Evolutionary conservation across 2,888 invertebrate genomes (phyloP), one percentile per base, ranked within the genome.

Genomic region (Physocephala rufipes): DNA sequence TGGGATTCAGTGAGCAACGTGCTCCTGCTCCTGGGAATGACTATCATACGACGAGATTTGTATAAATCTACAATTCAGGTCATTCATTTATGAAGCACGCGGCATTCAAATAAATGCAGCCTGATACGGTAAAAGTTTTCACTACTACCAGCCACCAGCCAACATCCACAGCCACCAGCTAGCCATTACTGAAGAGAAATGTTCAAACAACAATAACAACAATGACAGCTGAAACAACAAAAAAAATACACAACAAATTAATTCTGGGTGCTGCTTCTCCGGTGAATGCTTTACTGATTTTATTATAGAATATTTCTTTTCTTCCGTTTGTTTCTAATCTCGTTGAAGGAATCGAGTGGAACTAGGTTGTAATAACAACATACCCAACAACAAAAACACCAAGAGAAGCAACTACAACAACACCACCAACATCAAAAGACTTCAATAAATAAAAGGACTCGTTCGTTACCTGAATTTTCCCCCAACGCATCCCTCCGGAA

Each of bases 61-160:
- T 21, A 63, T 63, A 63, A 63, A 63, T 63, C 63, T 45, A 26
- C 24, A 45, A 63, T 63, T 45, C 63, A 47, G 63, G 63, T 63
- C 63, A 63, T 24, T 45, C 63, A 12, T 47, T 63, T 47, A 9
- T 47, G 47, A 12, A 13, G 63, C 63, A 45, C 47, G 45, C n/a
- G 45, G 47, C 47, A 47, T 63, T 63, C 63, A 47, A 47, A 47
- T 24, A 47, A 63, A 63, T 21, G 47, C 63, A 9, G n/a, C 16
- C 53, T 12, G 24, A 58, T 36, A 36, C 28, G 58, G 49, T 28
- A 58, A 58, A 58, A 58, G 28, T 24, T 55, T 7, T 15, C 15
- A 49, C 5, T 3, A n/a, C 49, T n/a, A 49, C 49, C 49, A 36
- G 49, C 49, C 49, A 49, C 45, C 45, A 15, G 9, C 15, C 15